Conservation (phyloP, 2,888 invertebrate genomes). For the Eumerus sabulonum region DNA sequence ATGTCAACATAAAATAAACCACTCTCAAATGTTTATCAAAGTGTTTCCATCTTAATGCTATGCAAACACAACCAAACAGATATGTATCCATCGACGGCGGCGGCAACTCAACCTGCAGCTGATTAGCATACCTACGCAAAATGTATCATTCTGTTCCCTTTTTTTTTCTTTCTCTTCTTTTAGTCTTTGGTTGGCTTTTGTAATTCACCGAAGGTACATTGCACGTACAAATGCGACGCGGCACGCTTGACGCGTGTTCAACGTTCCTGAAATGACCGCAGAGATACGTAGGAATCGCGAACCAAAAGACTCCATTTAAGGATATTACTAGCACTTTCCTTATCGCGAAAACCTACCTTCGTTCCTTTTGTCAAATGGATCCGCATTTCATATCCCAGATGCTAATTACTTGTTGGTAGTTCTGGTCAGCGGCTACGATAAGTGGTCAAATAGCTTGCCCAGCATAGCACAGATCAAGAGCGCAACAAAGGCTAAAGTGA, state of each 20-base stretch:
- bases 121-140: conserved; percentile 67
- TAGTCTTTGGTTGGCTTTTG: no score
- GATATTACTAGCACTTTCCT: conserved; percentile 57
- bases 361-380: conserved; percentile 39
- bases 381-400: conserved; percentile 25
- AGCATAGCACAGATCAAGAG: conserved; percentile 31
- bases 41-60: conserved; percentile 54
- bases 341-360: conserved; percentile 18
- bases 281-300: neutral
- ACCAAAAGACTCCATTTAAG: conserved; percentile 56
- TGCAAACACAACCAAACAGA: conserved; percentile 40
- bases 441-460: conserved; percentile 29
- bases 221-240: conserved; percentile 8
- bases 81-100: conserved; percentile 14
- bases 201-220: conserved; percentile 28
- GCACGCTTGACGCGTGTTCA: conserved; percentile 43
- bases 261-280: conserved; percentile 36
- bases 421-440: conserved; percentile 30
- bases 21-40: conserved; percentile 48
- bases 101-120: conserved; percentile 44
- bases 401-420: conserved; percentile 58
- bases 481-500: conserved; percentile 36
- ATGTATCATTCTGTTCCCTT: conserved; percentile 9
- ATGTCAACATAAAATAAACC: conserved; percentile 29
- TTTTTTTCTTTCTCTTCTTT: no score